Base-by-base conservation (phyloP, 1,140 invertebrate genomes). In the Drosophila albomicans region DNA sequence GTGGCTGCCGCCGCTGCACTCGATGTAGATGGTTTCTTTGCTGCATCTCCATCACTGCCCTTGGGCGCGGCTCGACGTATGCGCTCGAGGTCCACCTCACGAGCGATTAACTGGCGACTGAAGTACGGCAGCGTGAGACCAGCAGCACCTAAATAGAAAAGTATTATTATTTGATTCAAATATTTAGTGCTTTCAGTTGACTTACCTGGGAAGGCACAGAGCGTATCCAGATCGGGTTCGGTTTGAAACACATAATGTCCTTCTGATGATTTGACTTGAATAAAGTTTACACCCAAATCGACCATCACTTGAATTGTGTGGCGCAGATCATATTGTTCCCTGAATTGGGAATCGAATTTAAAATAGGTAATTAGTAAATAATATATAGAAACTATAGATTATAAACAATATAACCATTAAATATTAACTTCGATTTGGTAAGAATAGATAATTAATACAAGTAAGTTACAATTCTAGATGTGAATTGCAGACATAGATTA, bases 211-310 rank as follows among this genome's bases (percentile, higher is more conserved):
- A 91, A 92, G 5, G 61, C 56, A 4, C 76, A 64, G 2, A 92
- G 71, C 13, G 78, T 91, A 76, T 93, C 92, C 16, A 95, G 80
- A 79, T 95, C 97, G 91, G 97, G 97, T 91, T 99, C 98, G 2
- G 99, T 92, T 48, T 95, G 93, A 91, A 96, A 98, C 3, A 94
- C 93, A 92, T 98, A 98, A 45, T 94, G 95, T 51, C 97, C 97
- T 75, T 98, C 97, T 0, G 92, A 76, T 4, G 93, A 94, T 51
- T 96, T 95, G 63, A 97, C 95, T 93, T 99, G 98, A 1, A 95
- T 93, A 92, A 98, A 98, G 16, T 95, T 96, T 57, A 99, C 93
- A 71, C 97, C 98, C 91, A 98, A 97, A 88, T 97, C 96, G 38
- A 98, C 95, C 97, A 99, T 97, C 0, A 96, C 94, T 63, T 95